Evolutionary conservation across 2,797 vertebrate genomes (phyloP).

Genomic region (Meda fulgida): DNA sequence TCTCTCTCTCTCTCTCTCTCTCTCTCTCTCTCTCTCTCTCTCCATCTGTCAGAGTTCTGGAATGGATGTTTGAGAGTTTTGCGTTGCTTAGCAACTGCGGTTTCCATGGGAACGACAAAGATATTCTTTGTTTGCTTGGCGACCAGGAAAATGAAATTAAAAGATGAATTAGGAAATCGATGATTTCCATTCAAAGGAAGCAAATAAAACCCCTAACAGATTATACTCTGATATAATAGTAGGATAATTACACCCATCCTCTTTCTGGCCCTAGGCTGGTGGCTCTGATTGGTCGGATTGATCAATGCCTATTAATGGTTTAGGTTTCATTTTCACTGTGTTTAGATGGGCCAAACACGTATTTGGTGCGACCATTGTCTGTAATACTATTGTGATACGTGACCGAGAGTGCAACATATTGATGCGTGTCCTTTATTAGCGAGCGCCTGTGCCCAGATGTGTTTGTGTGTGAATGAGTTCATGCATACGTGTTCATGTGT

Average conservation of each 20-base stretch:
- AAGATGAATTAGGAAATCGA: slow-evolving; percentile 70
- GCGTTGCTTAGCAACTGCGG: slow-evolving; percentile 83
- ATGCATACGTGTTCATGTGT: not conserved
- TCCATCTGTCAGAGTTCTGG: slow-evolving; percentile 81
- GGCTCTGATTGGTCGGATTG: slow-evolving; percentile 27
- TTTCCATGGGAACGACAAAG: slow-evolving; percentile 75
- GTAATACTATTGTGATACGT: not conserved
- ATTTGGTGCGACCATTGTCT: not conserved
- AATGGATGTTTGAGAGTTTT: slow-evolving; percentile 84
- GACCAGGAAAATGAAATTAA: slow-evolving; percentile 80
- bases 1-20: not conserved
- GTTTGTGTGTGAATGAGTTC: not conserved
- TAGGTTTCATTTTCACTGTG: slow-evolving; percentile 19
- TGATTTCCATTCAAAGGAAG: slow-evolving; percentile 56
- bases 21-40: slow-evolving; percentile 59
- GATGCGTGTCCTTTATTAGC: not conserved
- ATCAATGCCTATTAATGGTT: slow-evolving; percentile 41
- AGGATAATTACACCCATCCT: slow-evolving; percentile 37
- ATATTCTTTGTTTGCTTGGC: slow-evolving; percentile 75
- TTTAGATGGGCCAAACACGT: not conserved
- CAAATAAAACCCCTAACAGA: slow-evolving; percentile 16
- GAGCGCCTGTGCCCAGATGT: not conserved
- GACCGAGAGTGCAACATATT: not conserved
- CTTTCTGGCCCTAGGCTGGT: not conserved
- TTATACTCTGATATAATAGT: not conserved